Conservation (phyloP, 2,113 vertebrate species). For the Urocitellus parryii region DNA sequence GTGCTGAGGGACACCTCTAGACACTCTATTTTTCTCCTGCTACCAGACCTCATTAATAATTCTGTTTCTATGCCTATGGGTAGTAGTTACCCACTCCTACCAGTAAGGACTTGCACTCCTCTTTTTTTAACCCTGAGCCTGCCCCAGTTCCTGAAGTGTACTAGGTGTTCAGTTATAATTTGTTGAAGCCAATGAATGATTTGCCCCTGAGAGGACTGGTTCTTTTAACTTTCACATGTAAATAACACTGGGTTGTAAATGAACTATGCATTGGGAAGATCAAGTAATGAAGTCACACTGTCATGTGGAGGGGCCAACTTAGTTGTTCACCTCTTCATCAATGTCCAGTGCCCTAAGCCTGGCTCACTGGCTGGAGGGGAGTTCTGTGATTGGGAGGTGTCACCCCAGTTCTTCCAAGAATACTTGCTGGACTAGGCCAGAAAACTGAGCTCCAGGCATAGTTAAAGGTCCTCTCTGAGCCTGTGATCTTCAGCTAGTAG, state of each 20-base stretch:
- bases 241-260: not conserved
- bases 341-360: no score
- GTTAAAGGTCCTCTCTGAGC: constrained; percentile 73
- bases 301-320: not conserved
- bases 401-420: constrained; percentile 38
- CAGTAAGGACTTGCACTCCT: rapidly evolving
- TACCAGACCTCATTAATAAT: not conserved
- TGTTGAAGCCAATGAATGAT: not conserved
- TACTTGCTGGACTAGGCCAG: constrained; percentile 68
- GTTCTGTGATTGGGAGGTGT: constrained; percentile 65
- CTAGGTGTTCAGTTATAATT: not conserved
- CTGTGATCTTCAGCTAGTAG: constrained; percentile 73
- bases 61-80: not conserved
- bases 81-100: not conserved
- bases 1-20: not conserved
- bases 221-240: not conserved
- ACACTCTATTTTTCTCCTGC: not conserved
- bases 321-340: not conserved
- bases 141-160: not conserved
- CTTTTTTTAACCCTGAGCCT: not conserved
- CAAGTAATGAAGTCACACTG: not conserved
- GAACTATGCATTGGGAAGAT: not conserved
- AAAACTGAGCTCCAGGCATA: constrained; percentile 73
- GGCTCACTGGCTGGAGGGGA: constrained; percentile 55
- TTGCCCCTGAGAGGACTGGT: not conserved